These are phyloP conservation scores for Tenthredo amoena DNA, from an alignment of 2,888 invertebrate genomes.

Conservation along the genomic window DNA sequence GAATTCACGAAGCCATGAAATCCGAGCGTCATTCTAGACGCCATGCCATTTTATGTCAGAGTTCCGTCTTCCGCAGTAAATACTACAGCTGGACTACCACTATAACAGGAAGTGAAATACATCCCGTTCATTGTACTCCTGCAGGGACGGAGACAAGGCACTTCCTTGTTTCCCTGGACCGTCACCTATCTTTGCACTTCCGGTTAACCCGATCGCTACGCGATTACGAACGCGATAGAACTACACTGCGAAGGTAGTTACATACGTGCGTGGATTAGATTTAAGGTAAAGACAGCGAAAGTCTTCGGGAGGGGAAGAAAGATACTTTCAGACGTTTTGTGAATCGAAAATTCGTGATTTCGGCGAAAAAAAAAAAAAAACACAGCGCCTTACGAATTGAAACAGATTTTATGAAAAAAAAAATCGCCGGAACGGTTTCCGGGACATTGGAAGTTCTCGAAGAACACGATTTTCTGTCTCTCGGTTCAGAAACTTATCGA, in stretches of 20 bases:
- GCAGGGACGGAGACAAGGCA: slow-evolving; percentile 34
- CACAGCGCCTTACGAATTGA: no score
- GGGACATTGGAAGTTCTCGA: no score
- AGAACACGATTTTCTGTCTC: no score
- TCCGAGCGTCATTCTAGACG: not conserved
- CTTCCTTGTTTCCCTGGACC: slow-evolving; percentile 41
- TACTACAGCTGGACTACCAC: not conserved
- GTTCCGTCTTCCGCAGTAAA: not conserved
- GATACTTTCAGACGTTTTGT: no score
- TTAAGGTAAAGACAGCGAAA: not conserved
- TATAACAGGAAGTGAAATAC: slow-evolving; percentile 34
- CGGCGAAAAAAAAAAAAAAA: no score
- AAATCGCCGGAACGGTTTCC: no score
- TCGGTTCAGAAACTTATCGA: no score
- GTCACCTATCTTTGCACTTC: slow-evolving; percentile 40
- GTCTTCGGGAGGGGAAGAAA: no score
- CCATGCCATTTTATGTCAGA: not conserved
- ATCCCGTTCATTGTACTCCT: slow-evolving; percentile 44
- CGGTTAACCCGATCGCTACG: slow-evolving; percentile 4
- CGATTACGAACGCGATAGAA: not conserved
- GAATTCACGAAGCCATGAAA: not conserved
- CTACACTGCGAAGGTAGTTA: not conserved
- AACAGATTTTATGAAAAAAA: no score
- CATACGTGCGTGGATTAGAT: not conserved
- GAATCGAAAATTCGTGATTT: no score